Evolutionary conservation across 2,888 invertebrate species (phyloP).

Genomic region (Phortica magna): DNA sequence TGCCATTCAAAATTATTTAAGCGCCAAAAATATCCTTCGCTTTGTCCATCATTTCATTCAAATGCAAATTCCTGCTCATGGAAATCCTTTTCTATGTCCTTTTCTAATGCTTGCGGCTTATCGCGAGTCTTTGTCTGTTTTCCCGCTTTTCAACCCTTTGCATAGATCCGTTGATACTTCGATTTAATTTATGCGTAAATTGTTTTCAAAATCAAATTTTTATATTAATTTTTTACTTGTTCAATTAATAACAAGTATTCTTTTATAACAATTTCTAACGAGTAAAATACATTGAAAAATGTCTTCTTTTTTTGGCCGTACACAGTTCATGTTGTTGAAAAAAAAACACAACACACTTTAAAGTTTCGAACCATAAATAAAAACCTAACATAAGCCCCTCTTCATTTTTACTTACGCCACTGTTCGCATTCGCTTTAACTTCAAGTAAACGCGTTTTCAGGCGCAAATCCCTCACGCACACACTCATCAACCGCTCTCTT

Average conservation of each 20-base stretch:
- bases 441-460: neutral
- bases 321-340: too few relatives aligned
- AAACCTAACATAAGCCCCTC: neutral
- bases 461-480: neutral
- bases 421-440: neutral
- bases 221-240: too few relatives aligned
- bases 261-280: too few relatives aligned
- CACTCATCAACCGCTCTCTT: neutral
- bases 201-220: neutral
- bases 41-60: neutral
- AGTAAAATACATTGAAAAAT: too few relatives aligned
- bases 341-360: too few relatives aligned
- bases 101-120: slow-evolving; percentile 11
- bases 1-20: slow-evolving; percentile 17
- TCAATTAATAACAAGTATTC: too few relatives aligned
- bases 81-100: neutral
- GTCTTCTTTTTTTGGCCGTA: too few relatives aligned
- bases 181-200: neutral
- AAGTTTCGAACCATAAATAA: too few relatives aligned
- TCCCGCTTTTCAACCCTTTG: slow-evolving; percentile 7
- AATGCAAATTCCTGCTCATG: slow-evolving; percentile 14
- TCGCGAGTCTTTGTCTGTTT: slow-evolving; percentile 2
- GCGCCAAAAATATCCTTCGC: slow-evolving; percentile 44
- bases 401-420: neutral
- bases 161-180: neutral